Percentiles rank a stretch among this genome's conserved stretches.
Evolutionary conservation across 1,140 invertebrate species (phyloP).

Genomic region (Ostrea edulis): DNA sequence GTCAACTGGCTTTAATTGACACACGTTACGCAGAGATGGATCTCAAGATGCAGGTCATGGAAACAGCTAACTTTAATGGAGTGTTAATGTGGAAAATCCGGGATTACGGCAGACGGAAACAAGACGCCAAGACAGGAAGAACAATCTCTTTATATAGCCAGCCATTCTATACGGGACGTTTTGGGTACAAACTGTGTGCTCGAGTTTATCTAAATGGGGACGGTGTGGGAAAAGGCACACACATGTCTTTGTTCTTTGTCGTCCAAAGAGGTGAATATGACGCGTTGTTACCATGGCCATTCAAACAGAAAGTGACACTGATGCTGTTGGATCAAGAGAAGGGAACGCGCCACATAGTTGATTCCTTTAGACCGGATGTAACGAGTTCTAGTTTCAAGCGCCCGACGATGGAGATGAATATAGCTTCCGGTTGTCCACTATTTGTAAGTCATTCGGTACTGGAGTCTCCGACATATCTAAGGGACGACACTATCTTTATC

Average conservation of each 20-base stretch:
- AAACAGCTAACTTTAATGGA: slow-evolving; percentile 68
- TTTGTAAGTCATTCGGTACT: slow-evolving; percentile 67
- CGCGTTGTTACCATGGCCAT: slow-evolving; percentile 74
- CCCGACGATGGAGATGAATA: slow-evolving; percentile 73
- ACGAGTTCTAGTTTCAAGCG: slow-evolving; percentile 66
- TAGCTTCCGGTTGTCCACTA: slow-evolving; percentile 72
- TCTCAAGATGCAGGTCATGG: slow-evolving; percentile 64
- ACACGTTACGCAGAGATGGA: slow-evolving; percentile 65
- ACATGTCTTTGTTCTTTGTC: slow-evolving; percentile 76
- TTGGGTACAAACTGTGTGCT: slow-evolving; percentile 77
- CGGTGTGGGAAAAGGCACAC: slow-evolving; percentile 71
- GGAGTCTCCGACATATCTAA: slow-evolving; percentile 63
- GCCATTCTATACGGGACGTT: slow-evolving; percentile 74
- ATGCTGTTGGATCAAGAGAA: slow-evolving; percentile 69
- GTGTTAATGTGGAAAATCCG: slow-evolving; percentile 73
- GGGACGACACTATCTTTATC: slow-evolving; percentile 73
- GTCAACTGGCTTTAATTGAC: slow-evolving; percentile 64
- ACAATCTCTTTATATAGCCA: slow-evolving; percentile 73
- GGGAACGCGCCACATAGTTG: slow-evolving; percentile 64
- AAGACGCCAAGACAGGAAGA: slow-evolving; percentile 67
- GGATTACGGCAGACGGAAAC: slow-evolving; percentile 63
- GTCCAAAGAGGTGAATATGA: slow-evolving; percentile 75
- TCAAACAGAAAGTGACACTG: slow-evolving; percentile 73
- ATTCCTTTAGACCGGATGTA: slow-evolving; percentile 72
- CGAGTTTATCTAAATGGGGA: slow-evolving; percentile 76